Percentiles rank a stretch among this genome's conserved stretches.
These are phyloP conservation scores for Drosophila lacertosa DNA, from an alignment of 1,140 invertebrate species.

Conservation along the genomic window DNA sequence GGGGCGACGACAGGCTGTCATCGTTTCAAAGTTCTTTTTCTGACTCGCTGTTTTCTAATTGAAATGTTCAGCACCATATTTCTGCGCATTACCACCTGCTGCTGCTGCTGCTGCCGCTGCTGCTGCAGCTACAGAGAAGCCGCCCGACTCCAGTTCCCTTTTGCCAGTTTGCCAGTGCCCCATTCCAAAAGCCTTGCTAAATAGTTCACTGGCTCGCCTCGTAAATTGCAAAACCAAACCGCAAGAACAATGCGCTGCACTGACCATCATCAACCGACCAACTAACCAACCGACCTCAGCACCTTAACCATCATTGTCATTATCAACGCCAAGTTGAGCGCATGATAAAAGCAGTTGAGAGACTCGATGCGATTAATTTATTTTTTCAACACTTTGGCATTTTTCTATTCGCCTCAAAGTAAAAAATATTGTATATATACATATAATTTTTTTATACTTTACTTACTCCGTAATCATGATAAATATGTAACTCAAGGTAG, in stretches of 20 bases:
- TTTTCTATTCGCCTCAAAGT: conserved; percentile 26
- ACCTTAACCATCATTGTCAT: conserved; percentile 59
- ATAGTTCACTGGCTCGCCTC: conserved; percentile 62
- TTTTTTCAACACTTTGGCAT: conserved; percentile 46
- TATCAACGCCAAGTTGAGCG: conserved; percentile 77
- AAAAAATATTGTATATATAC: conserved; percentile 5
- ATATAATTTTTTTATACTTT: conserved; percentile 1
- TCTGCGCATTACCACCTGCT: conserved; percentile 80
- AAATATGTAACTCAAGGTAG: not conserved
- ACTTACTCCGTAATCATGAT: not conserved
- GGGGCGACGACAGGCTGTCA: conserved; percentile 73
- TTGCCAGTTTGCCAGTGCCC: conserved; percentile 21
- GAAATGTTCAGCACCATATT: conserved; percentile 79
- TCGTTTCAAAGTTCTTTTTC: conserved; percentile 62
- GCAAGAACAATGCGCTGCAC: conserved; percentile 56
- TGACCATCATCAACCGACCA: conserved; percentile 13
- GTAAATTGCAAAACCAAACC: conserved; percentile 63
- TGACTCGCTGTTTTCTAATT: conserved; percentile 68
- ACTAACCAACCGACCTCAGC: conserved; percentile 48
- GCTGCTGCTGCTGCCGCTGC: conserved; percentile 61
- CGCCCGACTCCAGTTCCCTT: conserved; percentile 21
- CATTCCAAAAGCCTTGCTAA: conserved; percentile 47
- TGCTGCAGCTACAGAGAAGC: conserved; percentile 49
- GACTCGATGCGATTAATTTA: conserved; percentile 68
- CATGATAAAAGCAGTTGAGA: conserved; percentile 73